Evolutionary conservation across 2,888 invertebrate genomes (phyloP), one percentile per base, ranked within the genome.

Genomic region (Ceramica pisi): DNA sequence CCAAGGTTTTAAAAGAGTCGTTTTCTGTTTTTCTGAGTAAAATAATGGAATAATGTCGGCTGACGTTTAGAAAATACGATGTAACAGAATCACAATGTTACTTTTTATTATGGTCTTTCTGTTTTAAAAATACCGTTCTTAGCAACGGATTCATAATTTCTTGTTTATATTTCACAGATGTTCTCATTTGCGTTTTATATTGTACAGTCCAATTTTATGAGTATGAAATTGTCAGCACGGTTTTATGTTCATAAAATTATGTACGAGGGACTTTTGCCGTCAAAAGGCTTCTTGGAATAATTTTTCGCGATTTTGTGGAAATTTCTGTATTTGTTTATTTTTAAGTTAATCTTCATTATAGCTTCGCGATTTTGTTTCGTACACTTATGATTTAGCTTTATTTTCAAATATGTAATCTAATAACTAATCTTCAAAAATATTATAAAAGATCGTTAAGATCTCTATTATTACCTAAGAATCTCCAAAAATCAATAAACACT

Each of bases 1-100:
- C 67, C 44, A 69, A 73, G 67, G 68, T 64, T 72, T 31, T 73
- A 75, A 76, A 77, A 53, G 68, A 77, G 75, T 72, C 66, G 60
- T 75, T 83, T 66, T 74, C 46, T 46, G 46, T 46, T 46, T 41
- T 46, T 46, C 66, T 23, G 59, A 61, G 44, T 67, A 72, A 70
- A 80, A 75, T 75, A 72, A 79, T 76, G 44, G 26, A 62, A 62
- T 68, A 71, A 72, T 71, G 44, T 31, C 44, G 56, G 65, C 61
- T 53, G 51, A 69, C 51, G 46, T 71, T 82, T 64, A 67, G 44
- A 77, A 75, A 78, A 75, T 71, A 71, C 31, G 67, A 55, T 68
- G 57, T 64, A 64, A 64, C 12, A 41, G 10, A 16, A 10, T 31
- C 21, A 23, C 62, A 68, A 63, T 78, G 71, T 60, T 59, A 38